A percentile compares a stretch with the other conserved stretches of the same genome.
Evolutionary conservation across 2,888 invertebrate genomes (phyloP).

Genomic region (Papilio protenor): DNA sequence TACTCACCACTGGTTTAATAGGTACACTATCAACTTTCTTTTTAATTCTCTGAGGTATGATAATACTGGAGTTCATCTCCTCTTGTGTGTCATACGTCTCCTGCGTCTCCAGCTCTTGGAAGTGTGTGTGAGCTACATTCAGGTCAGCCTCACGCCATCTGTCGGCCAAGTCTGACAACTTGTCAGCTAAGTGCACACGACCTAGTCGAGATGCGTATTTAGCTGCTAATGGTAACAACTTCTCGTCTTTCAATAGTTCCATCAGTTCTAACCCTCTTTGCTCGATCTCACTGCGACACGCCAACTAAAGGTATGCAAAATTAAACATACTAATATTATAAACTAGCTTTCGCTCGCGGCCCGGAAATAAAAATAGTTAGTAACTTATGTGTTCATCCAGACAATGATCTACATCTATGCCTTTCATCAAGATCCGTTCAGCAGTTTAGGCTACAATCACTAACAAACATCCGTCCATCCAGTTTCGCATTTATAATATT

Average conservation of each 20-base stretch:
- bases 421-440: no score
- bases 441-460: no score
- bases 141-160: constrained; percentile 62
- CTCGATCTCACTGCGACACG: constrained; percentile 93
- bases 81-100: constrained; percentile 73
- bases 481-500: no score
- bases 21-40: constrained; percentile 67
- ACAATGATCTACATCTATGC: no score
- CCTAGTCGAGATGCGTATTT: constrained; percentile 93
- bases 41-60: constrained; percentile 73
- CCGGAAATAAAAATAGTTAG: no score
- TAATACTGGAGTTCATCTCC: constrained; percentile 73
- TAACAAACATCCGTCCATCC: no score
- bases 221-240: constrained; percentile 92
- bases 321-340: no score
- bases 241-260: constrained; percentile 90
- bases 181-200: constrained; percentile 90
- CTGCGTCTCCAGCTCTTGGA: constrained; percentile 70
- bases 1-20: constrained; percentile 76
- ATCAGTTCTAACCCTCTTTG: constrained; percentile 94
- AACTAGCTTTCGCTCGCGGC: no score
- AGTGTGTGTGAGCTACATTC: constrained; percentile 68
- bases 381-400: no score
- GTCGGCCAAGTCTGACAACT: constrained; percentile 86
- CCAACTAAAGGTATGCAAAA: constrained; percentile 82